Conservation (phyloP, 2,888 invertebrate genomes). For the Antheraea yamamai region DNA sequence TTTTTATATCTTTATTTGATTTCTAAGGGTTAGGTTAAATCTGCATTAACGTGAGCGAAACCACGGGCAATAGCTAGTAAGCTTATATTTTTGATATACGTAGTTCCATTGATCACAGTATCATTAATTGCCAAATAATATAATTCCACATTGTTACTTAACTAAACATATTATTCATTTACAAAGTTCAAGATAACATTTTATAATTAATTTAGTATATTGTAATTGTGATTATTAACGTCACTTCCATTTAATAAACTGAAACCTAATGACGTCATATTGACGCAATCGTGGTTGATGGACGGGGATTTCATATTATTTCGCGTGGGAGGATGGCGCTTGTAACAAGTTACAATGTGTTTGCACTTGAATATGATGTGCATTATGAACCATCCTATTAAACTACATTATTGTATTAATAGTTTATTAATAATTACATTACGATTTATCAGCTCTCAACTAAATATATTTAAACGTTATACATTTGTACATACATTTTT, state of each 20-base stretch:
- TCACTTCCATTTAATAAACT: conserved; percentile 25
- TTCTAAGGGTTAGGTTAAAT: too few species aligned
- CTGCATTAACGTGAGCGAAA: too few species aligned
- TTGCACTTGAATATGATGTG: conserved; percentile 10
- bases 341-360: conserved; percentile 18
- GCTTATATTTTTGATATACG: too few species aligned
- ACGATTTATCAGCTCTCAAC: too few species aligned
- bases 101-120: too few species aligned
- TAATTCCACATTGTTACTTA: neutral
- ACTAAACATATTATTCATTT: neutral
- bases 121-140: too few species aligned
- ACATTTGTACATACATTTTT: too few species aligned
- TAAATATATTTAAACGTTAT: too few species aligned
- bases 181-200: neutral
- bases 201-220: neutral
- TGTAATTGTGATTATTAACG: conserved; percentile 7
- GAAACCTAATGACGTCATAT: conserved; percentile 42
- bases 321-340: conserved; percentile 48
- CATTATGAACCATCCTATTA: conserved; percentile 1
- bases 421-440: neutral
- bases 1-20: too few species aligned
- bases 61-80: too few species aligned
- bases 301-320: conserved; percentile 28
- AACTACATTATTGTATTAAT: conserved; percentile 16
- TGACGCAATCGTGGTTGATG: conserved; percentile 27